Percentiles rank a stretch among this genome's conserved stretches.
phyloP scores from a whole-genome alignment of 1,140 invertebrate genomes.

The Drusus annulatus region DNA sequence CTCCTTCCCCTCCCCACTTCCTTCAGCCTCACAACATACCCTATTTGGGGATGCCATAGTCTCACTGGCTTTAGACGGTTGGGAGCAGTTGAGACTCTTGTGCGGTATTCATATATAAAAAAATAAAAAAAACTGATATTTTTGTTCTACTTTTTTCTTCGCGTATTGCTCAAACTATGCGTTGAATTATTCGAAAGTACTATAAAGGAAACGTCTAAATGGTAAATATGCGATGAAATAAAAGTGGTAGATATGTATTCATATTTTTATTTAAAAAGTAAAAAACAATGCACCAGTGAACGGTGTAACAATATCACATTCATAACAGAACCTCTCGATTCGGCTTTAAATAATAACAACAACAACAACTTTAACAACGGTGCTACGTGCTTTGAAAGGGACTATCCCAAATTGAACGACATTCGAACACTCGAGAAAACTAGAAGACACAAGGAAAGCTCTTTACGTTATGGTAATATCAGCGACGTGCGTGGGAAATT shows the following conservation, averaged over 20 bases:
- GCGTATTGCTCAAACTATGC: no score
- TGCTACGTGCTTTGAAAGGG: not conserved
- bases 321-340: constrained; percentile 21
- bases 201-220: not conserved
- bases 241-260: not conserved
- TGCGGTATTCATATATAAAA: no score
- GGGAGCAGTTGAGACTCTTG: no score
- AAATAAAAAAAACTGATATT: no score
- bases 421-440: not conserved
- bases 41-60: no score
- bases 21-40: no score
- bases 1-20: no score
- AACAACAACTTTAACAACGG: constrained; percentile 32
- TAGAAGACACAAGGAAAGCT: not conserved
- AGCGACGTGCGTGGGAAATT: not conserved
- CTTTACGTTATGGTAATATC: not conserved
- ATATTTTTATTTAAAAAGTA: constrained; percentile 56
- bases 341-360: constrained; percentile 32
- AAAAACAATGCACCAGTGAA: constrained; percentile 47
- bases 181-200: not conserved
- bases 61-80: no score
- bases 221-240: not conserved
- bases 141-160: no score
- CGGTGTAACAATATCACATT: constrained; percentile 54
- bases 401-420: not conserved